Evolutionary conservation across 2,888 invertebrate species (phyloP), one percentile per base, ranked within the genome.

Genomic region (Cantharis rustica): DNA sequence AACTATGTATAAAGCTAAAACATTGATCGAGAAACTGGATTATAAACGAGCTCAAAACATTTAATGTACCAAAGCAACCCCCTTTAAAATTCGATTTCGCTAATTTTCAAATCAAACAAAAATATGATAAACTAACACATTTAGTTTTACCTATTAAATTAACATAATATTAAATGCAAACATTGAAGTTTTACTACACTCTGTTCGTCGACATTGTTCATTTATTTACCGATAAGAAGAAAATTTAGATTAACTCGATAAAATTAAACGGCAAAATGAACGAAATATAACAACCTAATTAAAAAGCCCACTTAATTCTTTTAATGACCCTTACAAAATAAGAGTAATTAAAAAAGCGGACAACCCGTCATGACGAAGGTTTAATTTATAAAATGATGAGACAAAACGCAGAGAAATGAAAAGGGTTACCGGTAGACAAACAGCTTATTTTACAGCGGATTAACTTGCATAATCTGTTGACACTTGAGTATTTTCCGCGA

Each of bases 401-500:
- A 66, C 64, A 66, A 71, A 75, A 76, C 77, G 71, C 68, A 68
- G 75, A 76, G 73, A 84, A 83, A 83, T 82, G 83, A 84, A 83
- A 83, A 84, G 84, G 84, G 83, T 82, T 82, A 84, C 79, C 80
- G 75, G 80, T 80, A 73, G 82, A 83, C 86, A 86, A 85, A 86
- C 85, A 86, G 86, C 85, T 86, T 84, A 86, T 86, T 87, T 86
- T 83, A 84, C 85, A 83, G 83, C 79, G 85, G 86, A 87, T 87
- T 87, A 87, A 85, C 87, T 86, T 85, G 85, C 85, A 86, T 86
- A 86, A 86, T 86, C 86, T 86, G 86, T 86, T 86, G 86, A 85
- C 86, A 86, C 84, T 77, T 73, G 75, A 76, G 76, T 71, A 77
- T 79, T 85, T 86, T 86, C 85, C 85, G 84, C 77, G 79, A 79